These are phyloP conservation scores for Hypomecis atomaria DNA, from an alignment of 2,888 invertebrate genomes.

Conservation along the genomic window DNA sequence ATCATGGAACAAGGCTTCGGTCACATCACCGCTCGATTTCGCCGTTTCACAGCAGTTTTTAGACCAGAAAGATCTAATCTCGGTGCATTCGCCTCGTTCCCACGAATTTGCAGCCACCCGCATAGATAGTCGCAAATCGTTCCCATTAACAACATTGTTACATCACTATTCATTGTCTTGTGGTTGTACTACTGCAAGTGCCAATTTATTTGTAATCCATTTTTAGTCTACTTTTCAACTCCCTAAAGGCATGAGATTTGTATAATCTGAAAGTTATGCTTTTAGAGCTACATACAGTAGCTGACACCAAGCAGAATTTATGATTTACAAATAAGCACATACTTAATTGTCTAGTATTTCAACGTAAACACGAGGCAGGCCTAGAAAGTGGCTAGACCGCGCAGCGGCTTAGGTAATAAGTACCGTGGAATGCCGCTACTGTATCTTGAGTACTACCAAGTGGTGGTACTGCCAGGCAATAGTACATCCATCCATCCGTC, in stretches of 20 bases:
- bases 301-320: too few relatives aligned
- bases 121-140: constrained; percentile 6
- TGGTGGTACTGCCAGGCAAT: neutral
- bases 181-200: neutral
- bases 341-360: neutral
- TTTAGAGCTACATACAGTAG: too few relatives aligned
- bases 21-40: neutral
- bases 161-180: constrained; percentile 6
- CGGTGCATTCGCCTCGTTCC: constrained; percentile 39
- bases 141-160: constrained; percentile 10
- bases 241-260: too few relatives aligned
- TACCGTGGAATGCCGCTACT: constrained; percentile 14
- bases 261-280: neutral
- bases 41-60: constrained; percentile 40
- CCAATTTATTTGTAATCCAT: neutral
- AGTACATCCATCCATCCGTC: too few relatives aligned
- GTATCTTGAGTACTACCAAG: neutral
- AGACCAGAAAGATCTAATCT: constrained; percentile 44
- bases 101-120: constrained; percentile 33
- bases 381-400: constrained; percentile 19
- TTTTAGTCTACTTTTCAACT: too few relatives aligned
- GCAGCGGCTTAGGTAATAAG: constrained; percentile 16
- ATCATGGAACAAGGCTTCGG: too few relatives aligned
- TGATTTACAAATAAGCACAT: neutral
- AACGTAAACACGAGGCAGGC: constrained; percentile 12